Conservation (phyloP, 2,113 vertebrate genomes). For the Acanthisitta chloris region DNA sequence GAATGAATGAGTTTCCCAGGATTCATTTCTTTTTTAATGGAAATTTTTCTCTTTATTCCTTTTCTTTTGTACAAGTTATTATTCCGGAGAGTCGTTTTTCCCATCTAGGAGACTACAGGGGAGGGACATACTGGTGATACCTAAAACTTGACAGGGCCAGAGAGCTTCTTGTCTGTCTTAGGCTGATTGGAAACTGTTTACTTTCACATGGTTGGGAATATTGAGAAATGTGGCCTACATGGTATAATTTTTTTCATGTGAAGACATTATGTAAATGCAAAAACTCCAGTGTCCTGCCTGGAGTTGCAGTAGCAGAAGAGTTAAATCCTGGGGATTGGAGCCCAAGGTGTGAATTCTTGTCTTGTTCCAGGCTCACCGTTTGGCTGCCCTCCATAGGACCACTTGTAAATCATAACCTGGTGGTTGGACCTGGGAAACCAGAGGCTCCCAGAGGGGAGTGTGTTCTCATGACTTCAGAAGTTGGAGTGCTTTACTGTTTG, state of each 20-base stretch:
- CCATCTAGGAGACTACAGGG: not conserved
- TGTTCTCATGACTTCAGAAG: not conserved
- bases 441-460: not conserved
- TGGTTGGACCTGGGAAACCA: not conserved
- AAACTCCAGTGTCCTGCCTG: not conserved
- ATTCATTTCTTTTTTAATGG: conserved; percentile 16
- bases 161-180: not conserved
- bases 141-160: not conserved
- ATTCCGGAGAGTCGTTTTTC: not conserved
- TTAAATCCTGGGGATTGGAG: not conserved
- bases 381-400: not conserved
- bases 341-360: conserved; percentile 3
- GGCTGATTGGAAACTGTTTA: not conserved
- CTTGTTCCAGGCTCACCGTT: not conserved
- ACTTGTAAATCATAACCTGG: not conserved
- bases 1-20: conserved; percentile 14
- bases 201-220: not conserved
- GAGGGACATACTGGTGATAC: not conserved
- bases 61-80: not conserved
- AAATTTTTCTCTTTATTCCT: not conserved
- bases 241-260: not conserved
- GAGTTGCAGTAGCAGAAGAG: not conserved
- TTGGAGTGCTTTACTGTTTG: not conserved
- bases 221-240: not conserved
- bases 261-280: not conserved